A percentile compares a stretch with the other conserved stretches of the same genome.
These are phyloP conservation scores for Psophia crepitans DNA, from an alignment of 2,113 vertebrate species.

Conservation along the genomic window DNA sequence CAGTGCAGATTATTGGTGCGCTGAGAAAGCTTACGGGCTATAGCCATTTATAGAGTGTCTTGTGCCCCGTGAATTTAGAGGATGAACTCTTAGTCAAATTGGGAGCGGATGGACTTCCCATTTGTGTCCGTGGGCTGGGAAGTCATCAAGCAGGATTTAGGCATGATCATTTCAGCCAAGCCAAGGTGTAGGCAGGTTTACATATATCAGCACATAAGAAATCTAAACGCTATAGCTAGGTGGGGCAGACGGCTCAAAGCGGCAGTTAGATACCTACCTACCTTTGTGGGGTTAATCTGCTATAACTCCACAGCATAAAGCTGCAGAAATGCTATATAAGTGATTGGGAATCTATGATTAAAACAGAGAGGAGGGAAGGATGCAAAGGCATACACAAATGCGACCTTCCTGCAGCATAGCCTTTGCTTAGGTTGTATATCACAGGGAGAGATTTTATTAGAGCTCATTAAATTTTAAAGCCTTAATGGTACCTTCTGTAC, in stretches of 20 bases:
- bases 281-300: neutral
- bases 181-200: neutral
- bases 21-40: conserved; percentile 4
- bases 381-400: neutral
- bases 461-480: conserved; percentile 60
- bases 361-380: neutral
- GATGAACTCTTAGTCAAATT: neutral
- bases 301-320: neutral
- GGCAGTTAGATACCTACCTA: neutral
- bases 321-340: neutral
- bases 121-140: neutral
- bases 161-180: neutral
- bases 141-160: neutral
- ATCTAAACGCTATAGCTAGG: neutral
- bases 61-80: neutral
- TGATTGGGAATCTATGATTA: neutral
- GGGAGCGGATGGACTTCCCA: neutral
- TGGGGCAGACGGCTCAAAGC: neutral
- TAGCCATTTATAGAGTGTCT: neutral
- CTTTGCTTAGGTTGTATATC: neutral
- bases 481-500: conserved; percentile 29
- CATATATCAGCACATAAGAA: neutral
- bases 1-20: neutral
- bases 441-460: neutral
- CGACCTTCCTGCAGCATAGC: neutral